Base-by-base conservation (phyloP, 2,888 invertebrate genomes). In the Chaetogeoica ovagalla region DNA sequence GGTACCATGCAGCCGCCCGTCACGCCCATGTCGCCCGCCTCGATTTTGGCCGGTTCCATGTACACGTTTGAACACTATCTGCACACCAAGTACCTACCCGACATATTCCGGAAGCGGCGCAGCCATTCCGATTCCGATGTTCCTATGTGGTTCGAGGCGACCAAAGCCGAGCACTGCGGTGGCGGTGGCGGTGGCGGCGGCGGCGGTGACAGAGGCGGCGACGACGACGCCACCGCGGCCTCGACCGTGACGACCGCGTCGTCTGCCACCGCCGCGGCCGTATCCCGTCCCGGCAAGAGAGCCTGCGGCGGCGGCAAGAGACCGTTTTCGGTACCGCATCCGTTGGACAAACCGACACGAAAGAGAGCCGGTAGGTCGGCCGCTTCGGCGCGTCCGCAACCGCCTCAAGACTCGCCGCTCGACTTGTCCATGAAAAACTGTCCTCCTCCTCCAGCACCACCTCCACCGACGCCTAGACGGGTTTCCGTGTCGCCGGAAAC, bases 401-500 rank as follows among this genome's bases (percentile, higher is more conserved):
- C 91, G 70, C 91, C 91, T 0, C 94, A 95, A 85, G 95, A 95
- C 83, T 92, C 91, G 5, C 96, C 96, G 0, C 87, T 96, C 82
- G 96, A 96, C 86, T 88, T 96, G 60, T 94, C 94, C 23, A 89
- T 94, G 87, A 93, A 92, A 85, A 87, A 90, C 19, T 88, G 89
- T 59, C 63, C 63, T 39, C 70, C n/a, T 68, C 30, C 9, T 30
- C 30, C 30, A 2, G 30, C 30, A 30, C 30, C 30, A 4, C 30
- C 30, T 1, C 30, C 30, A 4, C 30, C 30, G 30, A 4, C 30
- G 21, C 37, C 48, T 23, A 17, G 15, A 52, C 52, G 13, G 52
- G 52, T 13, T 43, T 43, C 43, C 17, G 52, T 71, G 43, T 85
- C 77, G 84, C 82, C 83, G 84, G 84, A 83, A 84, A 82, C 76